Evolutionary conservation across 2,888 invertebrate genomes (phyloP).

Genomic region (Epinotia demarniana): DNA sequence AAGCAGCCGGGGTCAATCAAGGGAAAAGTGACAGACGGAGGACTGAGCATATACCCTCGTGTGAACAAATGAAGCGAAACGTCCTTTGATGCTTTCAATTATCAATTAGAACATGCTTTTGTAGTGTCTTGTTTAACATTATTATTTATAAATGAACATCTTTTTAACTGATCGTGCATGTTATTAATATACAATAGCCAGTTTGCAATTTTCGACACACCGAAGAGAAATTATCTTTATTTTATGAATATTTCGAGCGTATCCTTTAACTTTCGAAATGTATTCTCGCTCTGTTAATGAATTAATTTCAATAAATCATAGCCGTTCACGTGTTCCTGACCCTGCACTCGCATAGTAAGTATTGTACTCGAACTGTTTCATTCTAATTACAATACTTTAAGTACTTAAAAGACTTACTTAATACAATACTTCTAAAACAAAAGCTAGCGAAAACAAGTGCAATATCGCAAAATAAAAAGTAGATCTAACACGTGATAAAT

Average conservation of each 20-base stretch:
- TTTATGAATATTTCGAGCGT: slow-evolving; percentile 30
- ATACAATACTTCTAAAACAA: slow-evolving; percentile 3
- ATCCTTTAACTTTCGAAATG: slow-evolving; percentile 42
- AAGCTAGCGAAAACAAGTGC: slow-evolving; percentile 1
- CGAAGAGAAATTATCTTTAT: slow-evolving; percentile 37
- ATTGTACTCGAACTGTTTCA: slow-evolving; percentile 37
- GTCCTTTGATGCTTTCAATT: not conserved
- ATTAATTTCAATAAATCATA: slow-evolving; percentile 41
- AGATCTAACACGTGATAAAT: slow-evolving; percentile 11
- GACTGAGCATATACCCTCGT: not conserved
- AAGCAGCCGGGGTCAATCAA: slow-evolving; percentile 28
- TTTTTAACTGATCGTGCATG: not conserved
- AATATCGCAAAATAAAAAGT: not conserved
- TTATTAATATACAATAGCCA: slow-evolving; percentile 12
- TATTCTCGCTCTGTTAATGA: slow-evolving; percentile 32
- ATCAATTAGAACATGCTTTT: not conserved
- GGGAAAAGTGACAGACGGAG: slow-evolving; percentile 22
- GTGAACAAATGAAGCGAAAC: not conserved
- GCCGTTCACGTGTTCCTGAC: slow-evolving; percentile 33
- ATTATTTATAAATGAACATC: not conserved
- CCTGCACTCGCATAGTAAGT: slow-evolving; percentile 17
- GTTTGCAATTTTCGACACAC: slow-evolving; percentile 27
- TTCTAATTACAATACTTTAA: slow-evolving; percentile 25
- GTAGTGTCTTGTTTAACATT: not conserved
- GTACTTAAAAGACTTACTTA: not conserved